Evolutionary conservation across 1,140 invertebrate species (phyloP).

Genomic region (Listronotus bonariensis): DNA sequence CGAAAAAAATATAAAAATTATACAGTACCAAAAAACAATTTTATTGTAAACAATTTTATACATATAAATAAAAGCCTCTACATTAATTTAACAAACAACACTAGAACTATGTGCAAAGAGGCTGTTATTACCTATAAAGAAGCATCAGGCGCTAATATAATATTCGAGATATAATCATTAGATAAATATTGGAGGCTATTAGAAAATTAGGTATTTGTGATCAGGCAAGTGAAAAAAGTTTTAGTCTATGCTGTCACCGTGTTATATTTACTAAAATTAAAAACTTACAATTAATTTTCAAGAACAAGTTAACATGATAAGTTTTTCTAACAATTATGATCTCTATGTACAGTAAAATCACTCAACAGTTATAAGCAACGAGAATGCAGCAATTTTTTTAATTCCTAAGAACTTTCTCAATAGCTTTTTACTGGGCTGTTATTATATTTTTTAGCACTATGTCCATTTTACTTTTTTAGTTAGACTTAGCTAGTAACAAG

Average conservation of each 20-base stretch:
- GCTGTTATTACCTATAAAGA: conserved; percentile 44
- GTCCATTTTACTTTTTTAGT: too few species aligned
- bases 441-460: too few species aligned
- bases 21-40: conserved; percentile 45
- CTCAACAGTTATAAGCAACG: conserved; percentile 23
- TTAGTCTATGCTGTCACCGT: conserved; percentile 16
- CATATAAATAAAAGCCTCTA: conserved; percentile 52
- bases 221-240: conserved; percentile 31
- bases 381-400: conserved; percentile 14
- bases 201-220: conserved; percentile 24
- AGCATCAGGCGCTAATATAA: conserved; percentile 46
- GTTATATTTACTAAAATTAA: conserved; percentile 27
- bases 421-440: neutral
- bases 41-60: conserved; percentile 43
- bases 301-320: conserved; percentile 28
- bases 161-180: conserved; percentile 29
- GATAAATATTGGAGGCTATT: conserved; percentile 30
- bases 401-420: neutral
- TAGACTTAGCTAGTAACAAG: too few species aligned
- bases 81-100: conserved; percentile 52
- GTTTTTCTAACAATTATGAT: conserved; percentile 33
- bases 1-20: conserved; percentile 35
- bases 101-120: conserved; percentile 53
- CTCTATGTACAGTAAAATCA: conserved; percentile 32
- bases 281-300: conserved; percentile 22